A percentile compares a stretch with the other conserved stretches of the same genome.
These are phyloP conservation scores for Eulemur rubriventer DNA, from an alignment of 2,797 vertebrate species.

Conservation along the genomic window DNA sequence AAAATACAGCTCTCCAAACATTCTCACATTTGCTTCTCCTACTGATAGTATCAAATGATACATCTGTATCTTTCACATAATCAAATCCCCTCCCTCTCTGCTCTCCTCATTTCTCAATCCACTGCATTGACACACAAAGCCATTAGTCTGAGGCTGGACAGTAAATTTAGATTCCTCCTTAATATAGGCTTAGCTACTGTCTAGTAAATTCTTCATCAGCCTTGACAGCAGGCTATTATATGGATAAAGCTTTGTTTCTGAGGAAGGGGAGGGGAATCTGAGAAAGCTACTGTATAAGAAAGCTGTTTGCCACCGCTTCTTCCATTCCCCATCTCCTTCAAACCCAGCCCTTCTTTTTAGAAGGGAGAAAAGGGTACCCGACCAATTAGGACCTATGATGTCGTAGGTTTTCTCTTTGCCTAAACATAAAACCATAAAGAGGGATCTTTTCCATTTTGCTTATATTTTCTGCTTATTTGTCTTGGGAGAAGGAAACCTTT, in stretches of 20 bases:
- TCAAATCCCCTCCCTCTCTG: not conserved
- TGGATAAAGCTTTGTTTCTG: slow-evolving; percentile 15
- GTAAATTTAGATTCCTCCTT: slow-evolving; percentile 38
- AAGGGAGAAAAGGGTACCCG: not conserved
- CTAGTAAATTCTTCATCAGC: slow-evolving; percentile 39
- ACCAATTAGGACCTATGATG: not conserved
- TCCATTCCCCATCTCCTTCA: not conserved
- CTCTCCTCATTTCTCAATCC: not conserved
- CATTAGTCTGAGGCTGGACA: not conserved
- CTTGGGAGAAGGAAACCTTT: slow-evolving; percentile 28
- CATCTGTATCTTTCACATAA: not conserved
- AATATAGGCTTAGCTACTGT: not conserved
- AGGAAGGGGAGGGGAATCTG: not conserved
- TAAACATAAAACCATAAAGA: not conserved
- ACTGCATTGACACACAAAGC: not conserved
- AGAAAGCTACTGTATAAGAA: not conserved
- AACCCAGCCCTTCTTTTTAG: not conserved
- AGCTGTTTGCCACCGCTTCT: not conserved
- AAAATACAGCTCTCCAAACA: slow-evolving; percentile 6
- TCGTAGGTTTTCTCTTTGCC: slow-evolving; percentile 17
- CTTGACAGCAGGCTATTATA: not conserved
- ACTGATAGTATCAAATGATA: not conserved
- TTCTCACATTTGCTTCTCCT: not conserved
- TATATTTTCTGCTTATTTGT: slow-evolving; percentile 9
- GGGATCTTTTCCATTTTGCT: not conserved